These are phyloP conservation scores for Euura lappo DNA, from an alignment of 1,140 invertebrate genomes.

Conservation along the genomic window DNA sequence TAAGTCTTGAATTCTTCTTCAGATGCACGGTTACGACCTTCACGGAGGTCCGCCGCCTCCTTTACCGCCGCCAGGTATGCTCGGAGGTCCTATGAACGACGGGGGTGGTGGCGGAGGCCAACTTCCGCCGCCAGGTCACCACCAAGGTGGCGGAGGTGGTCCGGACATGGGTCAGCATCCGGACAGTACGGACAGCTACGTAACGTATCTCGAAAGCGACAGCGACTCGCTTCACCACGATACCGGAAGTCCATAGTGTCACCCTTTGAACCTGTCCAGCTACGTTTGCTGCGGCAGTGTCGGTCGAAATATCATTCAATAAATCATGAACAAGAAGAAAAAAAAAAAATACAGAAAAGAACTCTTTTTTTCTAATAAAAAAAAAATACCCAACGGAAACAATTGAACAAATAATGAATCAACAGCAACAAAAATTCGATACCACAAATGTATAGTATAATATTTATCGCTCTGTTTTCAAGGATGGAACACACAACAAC, in stretches of 20 bases:
- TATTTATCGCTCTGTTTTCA: too few relatives aligned
- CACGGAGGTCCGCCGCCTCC: conserved; percentile 59
- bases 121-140: conserved; percentile 68
- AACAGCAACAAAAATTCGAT: too few relatives aligned
- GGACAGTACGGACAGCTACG: conserved; percentile 86
- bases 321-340: too few relatives aligned
- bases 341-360: background rate
- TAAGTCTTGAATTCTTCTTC: conserved; percentile 22
- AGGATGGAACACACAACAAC: too few relatives aligned
- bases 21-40: conserved; percentile 91
- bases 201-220: conserved; percentile 88
- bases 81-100: conserved; percentile 48
- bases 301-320: background rate
- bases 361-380: background rate
- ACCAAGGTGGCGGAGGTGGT: conserved; percentile 46
- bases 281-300: background rate
- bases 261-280: conserved; percentile 35
- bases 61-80: conserved; percentile 55
- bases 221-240: conserved; percentile 66
- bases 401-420: too few relatives aligned
- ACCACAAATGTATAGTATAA: too few relatives aligned
- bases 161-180: conserved; percentile 69
- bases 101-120: conserved; percentile 45
- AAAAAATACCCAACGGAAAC: background rate
- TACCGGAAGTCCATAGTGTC: conserved; percentile 67